Conservation (phyloP, 2,888 invertebrate genomes). For the Campoletis raptor region DNA sequence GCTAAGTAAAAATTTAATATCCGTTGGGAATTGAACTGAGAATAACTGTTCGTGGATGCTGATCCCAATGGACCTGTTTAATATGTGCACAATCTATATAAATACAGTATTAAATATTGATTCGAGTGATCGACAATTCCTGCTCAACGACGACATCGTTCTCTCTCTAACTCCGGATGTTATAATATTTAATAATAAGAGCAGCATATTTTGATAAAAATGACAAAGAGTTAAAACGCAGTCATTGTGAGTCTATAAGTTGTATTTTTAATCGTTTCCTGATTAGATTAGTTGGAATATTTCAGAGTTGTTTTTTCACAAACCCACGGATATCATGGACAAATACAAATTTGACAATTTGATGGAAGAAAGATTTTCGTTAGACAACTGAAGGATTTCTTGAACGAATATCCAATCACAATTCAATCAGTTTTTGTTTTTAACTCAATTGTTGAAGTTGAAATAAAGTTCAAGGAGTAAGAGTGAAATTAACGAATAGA, state of each 20-base stretch:
- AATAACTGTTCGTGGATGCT: slow-evolving; percentile 11
- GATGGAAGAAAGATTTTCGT: too few relatives aligned
- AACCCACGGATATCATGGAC: too few relatives aligned
- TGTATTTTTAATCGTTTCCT: too few relatives aligned
- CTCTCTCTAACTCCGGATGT: too few relatives aligned
- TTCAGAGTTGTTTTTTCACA: too few relatives aligned
- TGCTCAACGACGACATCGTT: too few relatives aligned
- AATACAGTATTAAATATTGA: background rate
- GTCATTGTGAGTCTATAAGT: background rate
- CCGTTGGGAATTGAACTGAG: slow-evolving; percentile 39
- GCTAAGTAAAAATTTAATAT: slow-evolving; percentile 43
- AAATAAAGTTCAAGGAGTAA: background rate
- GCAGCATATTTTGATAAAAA: background rate
- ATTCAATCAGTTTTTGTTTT: background rate
- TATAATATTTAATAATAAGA: background rate
- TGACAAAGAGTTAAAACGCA: background rate
- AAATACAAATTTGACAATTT: too few relatives aligned
- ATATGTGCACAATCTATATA: background rate
- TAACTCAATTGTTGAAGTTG: background rate
- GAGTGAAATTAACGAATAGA: background rate
- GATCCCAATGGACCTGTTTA: background rate
- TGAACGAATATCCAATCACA: background rate
- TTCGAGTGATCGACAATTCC: background rate
- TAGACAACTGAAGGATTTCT: background rate
- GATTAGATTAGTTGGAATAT: too few relatives aligned